Conservation (phyloP, 2,113 vertebrate genomes). For the Mandrillus leucophaeus region DNA sequence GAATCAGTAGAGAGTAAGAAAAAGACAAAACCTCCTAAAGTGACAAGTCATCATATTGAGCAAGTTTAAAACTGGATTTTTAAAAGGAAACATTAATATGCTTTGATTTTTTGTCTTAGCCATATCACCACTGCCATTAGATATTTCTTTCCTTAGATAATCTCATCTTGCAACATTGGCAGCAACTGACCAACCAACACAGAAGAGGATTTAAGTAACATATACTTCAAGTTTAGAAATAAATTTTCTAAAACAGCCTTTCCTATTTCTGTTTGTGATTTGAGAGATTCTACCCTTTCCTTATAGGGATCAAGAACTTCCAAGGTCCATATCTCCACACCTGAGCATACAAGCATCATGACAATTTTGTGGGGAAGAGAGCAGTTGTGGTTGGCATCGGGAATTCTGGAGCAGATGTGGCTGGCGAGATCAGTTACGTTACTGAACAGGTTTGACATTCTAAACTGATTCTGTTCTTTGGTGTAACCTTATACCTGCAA, state of each 20-base stretch:
- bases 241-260: not conserved
- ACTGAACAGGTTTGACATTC: constrained; percentile 75
- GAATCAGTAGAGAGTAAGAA: not conserved
- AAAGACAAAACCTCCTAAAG: not conserved
- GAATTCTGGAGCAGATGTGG: constrained; percentile 85
- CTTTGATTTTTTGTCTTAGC: not conserved
- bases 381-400: constrained; percentile 86
- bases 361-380: constrained; percentile 81
- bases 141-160: not conserved
- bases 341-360: constrained; percentile 84
- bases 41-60: not conserved
- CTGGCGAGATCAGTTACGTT: constrained; percentile 84
- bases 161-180: not conserved
- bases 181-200: not conserved
- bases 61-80: not conserved
- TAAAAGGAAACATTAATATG: not conserved
- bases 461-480: not conserved
- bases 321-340: constrained; percentile 83
- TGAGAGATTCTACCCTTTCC: not conserved
- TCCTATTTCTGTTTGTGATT: not conserved
- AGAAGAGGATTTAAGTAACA: not conserved
- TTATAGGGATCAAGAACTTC: constrained; percentile 84
- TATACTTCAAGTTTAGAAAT: not conserved
- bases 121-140: not conserved
- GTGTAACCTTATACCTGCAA: not conserved